A percentile compares a stretch with the other conserved stretches of the same genome.
Evolutionary conservation across 2,888 invertebrate genomes (phyloP).

Genomic region (Tortrix viridana): DNA sequence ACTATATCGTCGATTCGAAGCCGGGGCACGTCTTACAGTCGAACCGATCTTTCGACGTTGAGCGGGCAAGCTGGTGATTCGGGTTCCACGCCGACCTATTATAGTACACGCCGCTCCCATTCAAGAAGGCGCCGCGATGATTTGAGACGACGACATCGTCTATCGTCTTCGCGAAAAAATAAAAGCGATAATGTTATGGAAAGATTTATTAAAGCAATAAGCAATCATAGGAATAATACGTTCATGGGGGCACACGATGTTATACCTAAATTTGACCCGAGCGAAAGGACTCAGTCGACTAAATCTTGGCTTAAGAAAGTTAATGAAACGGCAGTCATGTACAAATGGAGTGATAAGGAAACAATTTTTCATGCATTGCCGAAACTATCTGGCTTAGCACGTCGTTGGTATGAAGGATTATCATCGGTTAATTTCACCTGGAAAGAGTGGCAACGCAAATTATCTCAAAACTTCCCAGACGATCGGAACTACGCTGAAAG

Average conservation of each 20-base stretch:
- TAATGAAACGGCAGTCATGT: slow-evolving; percentile 4
- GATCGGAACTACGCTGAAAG: slow-evolving; percentile 39
- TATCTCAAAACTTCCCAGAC: slow-evolving; percentile 37
- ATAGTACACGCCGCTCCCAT: not conserved
- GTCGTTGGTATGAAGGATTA: slow-evolving; percentile 13
- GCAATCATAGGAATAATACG: not conserved
- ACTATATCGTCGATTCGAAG: not conserved
- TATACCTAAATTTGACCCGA: slow-evolving; percentile 15
- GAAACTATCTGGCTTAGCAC: slow-evolving; percentile 2
- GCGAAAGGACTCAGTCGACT: slow-evolving; percentile 3
- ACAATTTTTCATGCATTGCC: slow-evolving; percentile 13
- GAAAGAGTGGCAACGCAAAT: slow-evolving; percentile 39
- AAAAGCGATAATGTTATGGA: not conserved
- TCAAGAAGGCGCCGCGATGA: not conserved
- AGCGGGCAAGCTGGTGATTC: too few species aligned
- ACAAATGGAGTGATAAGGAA: slow-evolving; percentile 9
- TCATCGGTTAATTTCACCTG: slow-evolving; percentile 35
- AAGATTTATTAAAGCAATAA: not conserved
- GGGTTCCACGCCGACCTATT: not conserved
- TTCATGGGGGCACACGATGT: not conserved
- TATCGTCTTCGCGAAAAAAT: too few species aligned
- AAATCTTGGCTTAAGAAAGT: slow-evolving; percentile 10
- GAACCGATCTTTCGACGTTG: not conserved
- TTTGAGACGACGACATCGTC: not conserved
- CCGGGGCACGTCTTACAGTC: not conserved